Evolutionary conservation across 2,797 vertebrate species (phyloP).

Genomic region (Lutjanus campechanus): DNA sequence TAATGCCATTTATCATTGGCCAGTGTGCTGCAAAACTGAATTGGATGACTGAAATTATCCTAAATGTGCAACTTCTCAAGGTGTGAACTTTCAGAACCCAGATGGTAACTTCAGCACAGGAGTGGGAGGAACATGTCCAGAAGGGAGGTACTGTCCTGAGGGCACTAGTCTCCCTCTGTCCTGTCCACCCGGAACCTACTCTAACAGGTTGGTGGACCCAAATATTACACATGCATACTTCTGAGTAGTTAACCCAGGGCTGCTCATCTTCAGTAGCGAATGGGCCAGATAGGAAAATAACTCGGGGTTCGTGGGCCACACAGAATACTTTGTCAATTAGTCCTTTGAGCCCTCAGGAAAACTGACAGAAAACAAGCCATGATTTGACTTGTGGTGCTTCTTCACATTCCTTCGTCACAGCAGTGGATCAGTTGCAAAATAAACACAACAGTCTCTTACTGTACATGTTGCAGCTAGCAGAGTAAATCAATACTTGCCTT

Average conservation of each 20-base stretch:
- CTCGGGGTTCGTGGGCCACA: no score
- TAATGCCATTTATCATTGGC: not conserved
- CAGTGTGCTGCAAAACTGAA: not conserved
- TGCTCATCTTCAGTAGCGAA: no score
- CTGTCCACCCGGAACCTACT: constrained; percentile 92
- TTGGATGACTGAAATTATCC: not conserved
- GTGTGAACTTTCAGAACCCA: constrained; percentile 88
- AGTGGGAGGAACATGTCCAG: constrained; percentile 90
- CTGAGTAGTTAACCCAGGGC: not conserved
- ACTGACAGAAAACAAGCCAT: no score
- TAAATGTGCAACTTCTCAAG: constrained; percentile 77
- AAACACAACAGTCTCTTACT: no score
- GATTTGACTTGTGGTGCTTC: no score
- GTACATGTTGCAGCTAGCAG: no score
- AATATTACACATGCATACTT: not conserved
- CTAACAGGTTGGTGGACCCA: constrained; percentile 84
- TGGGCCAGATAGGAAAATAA: no score
- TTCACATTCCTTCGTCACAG: no score
- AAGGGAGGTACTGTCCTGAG: constrained; percentile 90
- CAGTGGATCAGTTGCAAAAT: no score
- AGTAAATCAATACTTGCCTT: no score
- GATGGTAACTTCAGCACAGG: constrained; percentile 86
- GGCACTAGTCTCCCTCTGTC: constrained; percentile 87
- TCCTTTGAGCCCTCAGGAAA: no score
- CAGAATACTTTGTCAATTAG: no score